Conservation (phyloP, 2,797 vertebrate genomes). For the Xerus rutilus region DNA sequence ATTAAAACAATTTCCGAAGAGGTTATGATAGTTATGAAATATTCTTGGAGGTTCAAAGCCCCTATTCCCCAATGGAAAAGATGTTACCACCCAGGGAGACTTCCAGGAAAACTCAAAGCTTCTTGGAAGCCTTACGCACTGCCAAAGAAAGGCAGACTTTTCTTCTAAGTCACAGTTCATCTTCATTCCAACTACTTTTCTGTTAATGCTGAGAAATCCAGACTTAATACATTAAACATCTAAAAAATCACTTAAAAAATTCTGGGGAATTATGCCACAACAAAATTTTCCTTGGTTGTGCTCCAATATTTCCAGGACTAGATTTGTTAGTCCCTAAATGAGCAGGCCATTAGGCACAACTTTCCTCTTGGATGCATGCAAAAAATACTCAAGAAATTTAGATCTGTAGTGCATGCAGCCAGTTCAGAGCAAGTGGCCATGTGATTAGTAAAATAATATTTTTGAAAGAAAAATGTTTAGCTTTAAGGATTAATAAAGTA, state of each 20-base stretch:
- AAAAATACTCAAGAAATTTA: not conserved
- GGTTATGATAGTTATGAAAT: not conserved
- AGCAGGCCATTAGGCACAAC: not conserved
- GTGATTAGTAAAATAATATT: slow-evolving; percentile 27
- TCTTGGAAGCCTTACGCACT: not conserved
- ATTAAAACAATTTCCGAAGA: not conserved
- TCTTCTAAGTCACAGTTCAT: not conserved
- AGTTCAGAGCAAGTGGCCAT: not conserved
- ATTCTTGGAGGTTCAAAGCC: not conserved
- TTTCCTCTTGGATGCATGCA: not conserved
- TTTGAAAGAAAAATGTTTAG: slow-evolving; percentile 35
- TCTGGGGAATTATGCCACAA: not conserved
- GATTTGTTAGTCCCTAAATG: not conserved
- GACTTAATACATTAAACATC: not conserved
- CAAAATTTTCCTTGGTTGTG: not conserved
- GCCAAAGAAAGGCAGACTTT: not conserved
- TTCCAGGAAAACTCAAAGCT: not conserved
- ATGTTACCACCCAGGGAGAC: not conserved
- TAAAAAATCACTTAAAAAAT: slow-evolving; percentile 15
- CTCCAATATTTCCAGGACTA: not conserved
- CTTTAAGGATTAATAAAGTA: not conserved
- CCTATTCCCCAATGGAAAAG: not conserved
- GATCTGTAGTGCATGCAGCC: not conserved
- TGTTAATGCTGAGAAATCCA: not conserved
- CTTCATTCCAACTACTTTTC: not conserved